Evolutionary conservation across 1,140 invertebrate genomes (phyloP).

Genomic region (Drosophila erecta): DNA sequence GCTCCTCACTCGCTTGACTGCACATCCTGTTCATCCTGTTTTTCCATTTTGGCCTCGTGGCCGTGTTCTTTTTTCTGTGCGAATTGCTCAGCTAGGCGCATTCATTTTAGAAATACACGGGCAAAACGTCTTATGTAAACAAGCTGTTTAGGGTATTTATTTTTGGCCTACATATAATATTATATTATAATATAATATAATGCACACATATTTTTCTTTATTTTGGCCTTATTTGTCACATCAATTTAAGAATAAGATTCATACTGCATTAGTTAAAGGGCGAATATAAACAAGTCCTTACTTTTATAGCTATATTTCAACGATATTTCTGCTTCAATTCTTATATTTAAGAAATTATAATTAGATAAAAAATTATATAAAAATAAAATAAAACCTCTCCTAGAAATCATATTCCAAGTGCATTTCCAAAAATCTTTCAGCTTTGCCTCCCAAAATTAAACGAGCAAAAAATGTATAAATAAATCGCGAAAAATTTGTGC

Average conservation of each 20-base stretch:
- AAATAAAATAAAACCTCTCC: no score
- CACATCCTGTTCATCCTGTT: slow-evolving; percentile 60
- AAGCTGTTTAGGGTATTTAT: not conserved
- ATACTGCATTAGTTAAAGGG: no score
- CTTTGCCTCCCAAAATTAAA: slow-evolving; percentile 21
- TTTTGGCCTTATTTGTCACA: no score
- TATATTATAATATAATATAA: no score
- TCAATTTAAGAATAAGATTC: no score
- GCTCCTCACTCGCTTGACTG: slow-evolving; percentile 64
- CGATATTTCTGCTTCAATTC: not conserved
- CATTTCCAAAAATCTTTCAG: slow-evolving; percentile 15
- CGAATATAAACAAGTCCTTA: no score
- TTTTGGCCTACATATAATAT: no score
- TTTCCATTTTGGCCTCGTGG: slow-evolving; percentile 39
- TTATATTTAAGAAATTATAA: not conserved
- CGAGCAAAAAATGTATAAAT: slow-evolving; percentile 42
- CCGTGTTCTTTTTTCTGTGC: slow-evolving; percentile 41
- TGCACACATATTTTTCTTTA: no score
- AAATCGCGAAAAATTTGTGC: slow-evolving; percentile 66
- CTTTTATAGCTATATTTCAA: not conserved
- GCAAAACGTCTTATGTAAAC: not conserved
- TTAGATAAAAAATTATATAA: no score
- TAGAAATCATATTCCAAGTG: slow-evolving; percentile 8
- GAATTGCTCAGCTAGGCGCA: slow-evolving; percentile 71
- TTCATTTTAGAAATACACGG: slow-evolving; percentile 47